These are phyloP conservation scores for Atopsyche davidsoni DNA, from an alignment of 1,140 invertebrate species.

Conservation along the genomic window DNA sequence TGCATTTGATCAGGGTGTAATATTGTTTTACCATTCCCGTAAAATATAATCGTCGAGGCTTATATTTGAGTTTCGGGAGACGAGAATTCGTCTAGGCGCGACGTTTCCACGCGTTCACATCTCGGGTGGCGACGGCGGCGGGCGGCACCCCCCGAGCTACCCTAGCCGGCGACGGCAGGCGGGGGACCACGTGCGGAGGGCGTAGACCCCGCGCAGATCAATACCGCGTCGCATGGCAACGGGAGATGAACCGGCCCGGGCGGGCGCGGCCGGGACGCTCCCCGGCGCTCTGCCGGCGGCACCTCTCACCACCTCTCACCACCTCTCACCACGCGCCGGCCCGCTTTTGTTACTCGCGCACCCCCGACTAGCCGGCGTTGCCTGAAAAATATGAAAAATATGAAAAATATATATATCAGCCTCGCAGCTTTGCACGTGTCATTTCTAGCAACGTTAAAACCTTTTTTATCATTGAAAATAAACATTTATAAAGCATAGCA, in stretches of 20 bases:
- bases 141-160: background rate
- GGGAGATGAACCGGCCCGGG: too few relatives aligned
- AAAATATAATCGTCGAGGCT: background rate
- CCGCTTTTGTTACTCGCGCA: too few relatives aligned
- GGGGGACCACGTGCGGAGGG: conserved; percentile 12
- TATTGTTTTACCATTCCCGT: too few relatives aligned
- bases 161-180: background rate
- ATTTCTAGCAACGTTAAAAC: too few relatives aligned
- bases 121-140: background rate
- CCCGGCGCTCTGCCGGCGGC: background rate
- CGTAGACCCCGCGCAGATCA: conserved; percentile 22
- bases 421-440: too few relatives aligned
- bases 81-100: background rate
- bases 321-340: background rate
- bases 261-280: conserved; percentile 28
- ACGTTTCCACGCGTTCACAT: background rate
- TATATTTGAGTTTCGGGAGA: background rate
- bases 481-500: too few relatives aligned
- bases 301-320: conserved; percentile 21
- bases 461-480: too few relatives aligned
- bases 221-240: conserved; percentile 35
- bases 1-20: too few relatives aligned
- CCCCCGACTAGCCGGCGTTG: too few relatives aligned
- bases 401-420: too few relatives aligned
- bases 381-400: too few relatives aligned